Base-by-base conservation (phyloP, 2,113 vertebrate genomes). In the Dissostichus mawsoni region DNA sequence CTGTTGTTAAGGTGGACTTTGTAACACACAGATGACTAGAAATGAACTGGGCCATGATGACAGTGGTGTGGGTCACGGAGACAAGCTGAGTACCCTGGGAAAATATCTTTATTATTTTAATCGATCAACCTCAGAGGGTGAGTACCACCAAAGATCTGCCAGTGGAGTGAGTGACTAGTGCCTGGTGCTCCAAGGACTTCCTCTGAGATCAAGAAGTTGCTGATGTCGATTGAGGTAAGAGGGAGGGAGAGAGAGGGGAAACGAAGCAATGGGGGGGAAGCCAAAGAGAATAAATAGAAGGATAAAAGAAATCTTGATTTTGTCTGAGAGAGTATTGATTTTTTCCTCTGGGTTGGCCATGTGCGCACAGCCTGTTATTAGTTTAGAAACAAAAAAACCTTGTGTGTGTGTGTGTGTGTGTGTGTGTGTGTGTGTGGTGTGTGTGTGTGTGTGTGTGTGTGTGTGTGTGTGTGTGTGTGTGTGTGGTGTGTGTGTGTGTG, bases 281-380 rank as follows among this genome's bases (percentile, higher is more conserved):
- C 68, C 67, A 91, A 80, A 89, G 70, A 84, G 70, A 81, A 84
- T 88, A 91, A 92, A 89, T 83, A 85, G 86, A 90, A 86, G 93
- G 90, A 94, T 93, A 91, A 94, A 94, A 94, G 92, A 95, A 94
- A 94, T 95, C 92, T 94, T 94, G 93, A 95, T 95, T 95, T 95
- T 94, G 93, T 92, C 92, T 93, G 92, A 94, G 92, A 93, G 94
- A 82, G 87, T 94, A 96, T 96, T 93, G 94, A 95, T 96, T 95
- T 95, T 93, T 90, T 87, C 90, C 91, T 92, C 90, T 89, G 93
- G 91, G 91, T 92, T 90, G 92, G 88, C 89, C 89, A 90, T 91
- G 92, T 92, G 91, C 85, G 66, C 90, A 84, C 85, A 89, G 92
- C 82, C 92, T 92, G 91, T 94, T 95, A 95, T 94, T 95, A 94